Percentiles rank a stretch among this genome's conserved stretches.
phyloP scores from a whole-genome alignment of 2,888 invertebrate species.

The Laspeyria flexula region DNA sequence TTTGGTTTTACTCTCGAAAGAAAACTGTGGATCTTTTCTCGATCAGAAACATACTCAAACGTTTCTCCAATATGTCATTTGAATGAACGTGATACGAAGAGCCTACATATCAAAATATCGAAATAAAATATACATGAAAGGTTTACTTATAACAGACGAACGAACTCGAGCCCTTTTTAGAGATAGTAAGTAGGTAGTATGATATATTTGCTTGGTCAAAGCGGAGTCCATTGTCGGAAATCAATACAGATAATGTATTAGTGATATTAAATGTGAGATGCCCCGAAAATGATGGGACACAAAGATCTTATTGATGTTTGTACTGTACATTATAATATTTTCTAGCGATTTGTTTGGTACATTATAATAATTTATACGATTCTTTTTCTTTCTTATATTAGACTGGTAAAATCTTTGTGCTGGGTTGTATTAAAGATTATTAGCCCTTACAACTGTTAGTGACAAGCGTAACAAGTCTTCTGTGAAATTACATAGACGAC shows the following conservation, averaged over 20 bases:
- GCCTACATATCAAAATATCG: slow-evolving; percentile 74
- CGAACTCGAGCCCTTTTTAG: slow-evolving; percentile 63
- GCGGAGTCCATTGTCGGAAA: slow-evolving; percentile 69
- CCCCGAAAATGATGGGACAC: slow-evolving; percentile 54
- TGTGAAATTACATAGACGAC: too few relatives aligned
- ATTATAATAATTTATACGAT: too few relatives aligned
- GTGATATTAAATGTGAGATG: slow-evolving; percentile 72
- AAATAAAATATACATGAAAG: slow-evolving; percentile 82
- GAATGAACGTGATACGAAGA: slow-evolving; percentile 76
- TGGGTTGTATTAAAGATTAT: too few relatives aligned
- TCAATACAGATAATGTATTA: slow-evolving; percentile 80
- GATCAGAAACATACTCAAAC: slow-evolving; percentile 71
- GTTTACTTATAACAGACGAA: slow-evolving; percentile 75
- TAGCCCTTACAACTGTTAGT: too few relatives aligned
- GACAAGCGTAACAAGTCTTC: too few relatives aligned
- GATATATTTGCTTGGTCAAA: slow-evolving; percentile 77
- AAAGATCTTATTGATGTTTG: slow-evolving; percentile 52
- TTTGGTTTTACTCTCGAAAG: slow-evolving; percentile 71
- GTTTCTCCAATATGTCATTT: slow-evolving; percentile 81
- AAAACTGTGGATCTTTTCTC: slow-evolving; percentile 68
- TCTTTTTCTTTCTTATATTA: too few relatives aligned
- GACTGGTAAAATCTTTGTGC: too few relatives aligned
- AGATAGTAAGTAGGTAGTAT: slow-evolving; percentile 65
- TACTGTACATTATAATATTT: not conserved
- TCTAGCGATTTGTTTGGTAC: not conserved